Evolutionary conservation across 1,140 invertebrate species (phyloP), one percentile per base, ranked within the genome.

Genomic region (Drosophila suzukii): DNA sequence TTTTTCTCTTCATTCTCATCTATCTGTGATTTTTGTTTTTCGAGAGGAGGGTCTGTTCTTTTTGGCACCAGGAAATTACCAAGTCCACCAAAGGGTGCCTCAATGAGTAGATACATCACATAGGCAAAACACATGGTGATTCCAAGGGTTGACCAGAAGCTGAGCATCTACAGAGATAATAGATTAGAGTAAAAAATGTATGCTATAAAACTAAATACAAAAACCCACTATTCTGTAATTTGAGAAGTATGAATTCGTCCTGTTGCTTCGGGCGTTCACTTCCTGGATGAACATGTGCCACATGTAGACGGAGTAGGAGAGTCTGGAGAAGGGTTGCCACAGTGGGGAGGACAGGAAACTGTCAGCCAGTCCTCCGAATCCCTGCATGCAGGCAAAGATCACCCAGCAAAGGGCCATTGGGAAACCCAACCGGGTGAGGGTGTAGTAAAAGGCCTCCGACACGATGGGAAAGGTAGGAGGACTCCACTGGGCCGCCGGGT

Each of bases 321-420:
- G 73, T 34, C 92, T 89, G n/a, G 92, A 91, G 0, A 93, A 74
- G 1, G 94, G 68, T 63, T 94, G 93, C 93, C 93, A 94, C 24
- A 93, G 63, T 7, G 77, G 60, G 13, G 91, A 74, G 2, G 92
- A 92, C 6, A 94, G 46, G 8, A 94, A 91, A 77, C 91, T 92
- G 61, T 94, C 93, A 34, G 93, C 91, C 34, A 92, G 83, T 73
- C 93, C 95, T 77, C 94, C 95, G 83, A 95, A 94, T 44, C 94
- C 95, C 47, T 94, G 93, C 7, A 93, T 91, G 77, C 96, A 95
- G 3, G 95, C 94, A 50, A 95, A 94, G 11, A 96, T 93, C 4
- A 97, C 93, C 95, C 95, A 96, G 2, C 93, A 93, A 2, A 97
- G 47, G 1, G 92, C 93, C 0, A 95, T 3, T 0, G 93, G 92